A percentile compares a stretch with the other conserved stretches of the same genome.
phyloP scores from a whole-genome alignment of 1,140 invertebrate species.

The Heterodera carotae region DNA sequence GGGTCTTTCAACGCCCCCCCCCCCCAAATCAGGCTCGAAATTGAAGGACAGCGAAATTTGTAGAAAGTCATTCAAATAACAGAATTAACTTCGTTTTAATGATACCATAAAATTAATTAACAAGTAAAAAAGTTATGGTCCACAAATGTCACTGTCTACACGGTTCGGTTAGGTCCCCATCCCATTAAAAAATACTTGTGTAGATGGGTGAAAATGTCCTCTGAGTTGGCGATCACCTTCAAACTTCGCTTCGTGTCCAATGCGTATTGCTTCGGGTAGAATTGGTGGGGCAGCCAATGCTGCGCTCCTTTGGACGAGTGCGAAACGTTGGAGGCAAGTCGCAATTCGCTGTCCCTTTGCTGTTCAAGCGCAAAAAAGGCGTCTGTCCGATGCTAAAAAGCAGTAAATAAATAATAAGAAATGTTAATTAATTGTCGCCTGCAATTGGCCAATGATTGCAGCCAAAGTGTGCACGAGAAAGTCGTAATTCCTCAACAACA shows the following conservation, averaged over 20 bases:
- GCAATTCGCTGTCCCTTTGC: constrained; percentile 35
- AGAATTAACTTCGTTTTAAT: no score
- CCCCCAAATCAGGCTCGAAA: no score
- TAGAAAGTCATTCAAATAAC: no score
- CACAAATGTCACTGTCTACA: no score
- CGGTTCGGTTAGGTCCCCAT: no score
- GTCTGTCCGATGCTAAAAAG: constrained; percentile 33
- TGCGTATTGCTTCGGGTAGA: constrained; percentile 37
- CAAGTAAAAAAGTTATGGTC: no score
- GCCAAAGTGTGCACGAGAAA: constrained; percentile 41
- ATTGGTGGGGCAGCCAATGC: constrained; percentile 45
- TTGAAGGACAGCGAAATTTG: no score
- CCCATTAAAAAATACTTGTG: constrained; percentile 33
- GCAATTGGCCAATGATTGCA: constrained; percentile 39
- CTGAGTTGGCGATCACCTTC: constrained; percentile 38
- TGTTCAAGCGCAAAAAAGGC: constrained; percentile 39
- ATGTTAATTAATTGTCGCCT: constrained; percentile 22
- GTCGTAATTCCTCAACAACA: constrained; percentile 48
- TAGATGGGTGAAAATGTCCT: constrained; percentile 39
- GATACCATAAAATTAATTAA: no score
- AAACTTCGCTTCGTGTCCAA: constrained; percentile 46
- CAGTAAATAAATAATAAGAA: constrained; percentile 8
- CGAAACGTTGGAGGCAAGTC: constrained; percentile 38
- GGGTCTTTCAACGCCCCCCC: no score
- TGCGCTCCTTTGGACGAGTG: not conserved